A percentile compares a stretch with the other conserved stretches of the same genome.
Conservation (phyloP, 1,140 invertebrate species). For the Tyrophagus putrescentiae region DNA sequence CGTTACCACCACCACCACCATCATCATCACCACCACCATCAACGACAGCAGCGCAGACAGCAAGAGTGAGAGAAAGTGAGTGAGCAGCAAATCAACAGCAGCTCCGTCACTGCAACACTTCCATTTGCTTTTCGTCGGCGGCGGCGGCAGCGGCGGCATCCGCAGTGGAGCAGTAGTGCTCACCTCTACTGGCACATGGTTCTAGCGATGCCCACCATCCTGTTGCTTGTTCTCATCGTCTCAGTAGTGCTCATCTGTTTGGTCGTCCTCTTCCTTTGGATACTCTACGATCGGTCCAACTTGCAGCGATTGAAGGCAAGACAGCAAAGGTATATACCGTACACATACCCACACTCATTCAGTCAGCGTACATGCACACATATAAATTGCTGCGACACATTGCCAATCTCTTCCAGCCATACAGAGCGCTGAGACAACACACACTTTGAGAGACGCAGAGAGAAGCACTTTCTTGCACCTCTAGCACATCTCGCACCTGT, state of each 20-base stretch:
- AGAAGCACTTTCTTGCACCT: no score
- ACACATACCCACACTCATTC: not conserved
- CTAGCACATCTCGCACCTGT: no score
- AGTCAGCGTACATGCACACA: not conserved
- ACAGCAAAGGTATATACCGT: not conserved
- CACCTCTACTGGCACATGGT: not conserved
- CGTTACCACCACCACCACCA: not conserved
- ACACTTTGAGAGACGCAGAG: no score
- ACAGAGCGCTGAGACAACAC: no score
- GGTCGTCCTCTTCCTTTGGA: not conserved
- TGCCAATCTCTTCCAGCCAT: not conserved
- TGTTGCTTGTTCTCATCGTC: slow-evolving; percentile 1
- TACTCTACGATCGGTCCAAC: not conserved
- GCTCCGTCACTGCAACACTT: no score
- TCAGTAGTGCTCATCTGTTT: not conserved
- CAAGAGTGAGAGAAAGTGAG: not conserved
- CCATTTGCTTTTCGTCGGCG: no score
- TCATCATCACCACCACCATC: not conserved
- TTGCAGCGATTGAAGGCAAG: not conserved
- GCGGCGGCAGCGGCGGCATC: no score
- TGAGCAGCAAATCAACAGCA: not conserved
- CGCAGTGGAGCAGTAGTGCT: not conserved
- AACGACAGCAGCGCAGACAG: not conserved
- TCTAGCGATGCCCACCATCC: not conserved
- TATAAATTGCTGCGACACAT: no score